Evolutionary conservation across 2,113 vertebrate species (phyloP).

Genomic region (Tretioscincus oriximinensis): DNA sequence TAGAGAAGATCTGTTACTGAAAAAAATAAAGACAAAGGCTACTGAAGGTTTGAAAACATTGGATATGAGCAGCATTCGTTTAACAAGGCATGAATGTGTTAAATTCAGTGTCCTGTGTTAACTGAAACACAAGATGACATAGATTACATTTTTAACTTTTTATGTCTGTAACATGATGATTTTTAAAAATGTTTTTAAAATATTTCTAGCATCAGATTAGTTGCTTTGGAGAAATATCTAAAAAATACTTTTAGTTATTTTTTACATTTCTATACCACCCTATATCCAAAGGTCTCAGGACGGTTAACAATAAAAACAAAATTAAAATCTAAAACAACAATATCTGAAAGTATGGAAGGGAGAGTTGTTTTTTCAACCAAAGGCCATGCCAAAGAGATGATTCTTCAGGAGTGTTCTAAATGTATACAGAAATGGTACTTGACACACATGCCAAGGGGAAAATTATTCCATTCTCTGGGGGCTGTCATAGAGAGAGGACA

Average conservation of each 20-base stretch:
- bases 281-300: not conserved
- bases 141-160: not conserved
- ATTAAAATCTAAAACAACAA: too few species aligned
- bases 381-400: too few species aligned
- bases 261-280: not conserved
- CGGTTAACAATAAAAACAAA: too few species aligned
- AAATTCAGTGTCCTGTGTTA: too few species aligned
- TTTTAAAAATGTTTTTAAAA: rapidly evolving
- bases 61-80: not conserved
- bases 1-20: not conserved
- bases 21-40: not conserved
- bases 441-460: too few species aligned
- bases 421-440: too few species aligned
- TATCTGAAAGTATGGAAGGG: too few species aligned
- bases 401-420: too few species aligned
- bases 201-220: rapidly evolving
- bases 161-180: rapidly evolving
- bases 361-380: too few species aligned
- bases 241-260: not conserved
- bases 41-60: not conserved
- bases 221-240: not conserved
- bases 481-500: too few species aligned
- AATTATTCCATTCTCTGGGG: too few species aligned
- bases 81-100: not conserved
- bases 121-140: not conserved